A percentile compares a stretch with the other conserved stretches of the same genome.
These are phyloP conservation scores for Synanthedon formicaeformis DNA, from an alignment of 2,888 invertebrate species.

Conservation along the genomic window DNA sequence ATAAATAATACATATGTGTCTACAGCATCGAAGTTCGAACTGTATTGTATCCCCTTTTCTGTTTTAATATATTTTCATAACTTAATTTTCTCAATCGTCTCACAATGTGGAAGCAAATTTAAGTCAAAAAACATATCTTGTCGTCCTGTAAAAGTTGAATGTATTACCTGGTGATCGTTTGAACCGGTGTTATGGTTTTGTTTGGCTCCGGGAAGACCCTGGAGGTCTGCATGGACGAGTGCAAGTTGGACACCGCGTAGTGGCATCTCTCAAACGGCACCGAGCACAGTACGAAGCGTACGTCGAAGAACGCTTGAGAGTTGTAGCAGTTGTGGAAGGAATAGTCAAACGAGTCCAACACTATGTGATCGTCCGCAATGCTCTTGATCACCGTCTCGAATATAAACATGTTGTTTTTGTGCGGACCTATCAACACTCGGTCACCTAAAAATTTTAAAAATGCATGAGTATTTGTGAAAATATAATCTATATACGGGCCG, in stretches of 20 bases:
- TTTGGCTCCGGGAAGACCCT: slow-evolving; percentile 29
- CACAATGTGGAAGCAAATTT: no score
- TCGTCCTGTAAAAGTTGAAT: no score
- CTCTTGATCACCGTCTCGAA: background rate
- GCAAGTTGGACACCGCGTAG: slow-evolving; percentile 39
- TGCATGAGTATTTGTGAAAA: no score
- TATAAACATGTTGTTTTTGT: background rate
- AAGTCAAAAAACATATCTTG: no score
- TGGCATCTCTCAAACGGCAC: slow-evolving; percentile 58
- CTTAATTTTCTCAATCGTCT: no score
- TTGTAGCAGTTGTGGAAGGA: slow-evolving; percentile 22
- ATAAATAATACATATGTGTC: no score
- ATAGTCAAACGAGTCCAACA: background rate
- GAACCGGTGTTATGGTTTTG: no score
- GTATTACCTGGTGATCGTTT: no score
- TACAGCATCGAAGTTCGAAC: no score
- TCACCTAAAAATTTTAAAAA: background rate
- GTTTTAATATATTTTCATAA: no score
- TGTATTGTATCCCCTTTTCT: no score
- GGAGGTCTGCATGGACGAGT: slow-evolving; percentile 29
- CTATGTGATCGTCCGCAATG: background rate
- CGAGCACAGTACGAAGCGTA: slow-evolving; percentile 54
- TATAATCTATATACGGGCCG: no score
- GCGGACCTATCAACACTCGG: background rate
- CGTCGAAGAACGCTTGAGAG: slow-evolving; percentile 33